A percentile compares a stretch with the other conserved stretches of the same genome.
phyloP scores from a whole-genome alignment of 2,888 invertebrate species.

The Cephus rjabovi region DNA sequence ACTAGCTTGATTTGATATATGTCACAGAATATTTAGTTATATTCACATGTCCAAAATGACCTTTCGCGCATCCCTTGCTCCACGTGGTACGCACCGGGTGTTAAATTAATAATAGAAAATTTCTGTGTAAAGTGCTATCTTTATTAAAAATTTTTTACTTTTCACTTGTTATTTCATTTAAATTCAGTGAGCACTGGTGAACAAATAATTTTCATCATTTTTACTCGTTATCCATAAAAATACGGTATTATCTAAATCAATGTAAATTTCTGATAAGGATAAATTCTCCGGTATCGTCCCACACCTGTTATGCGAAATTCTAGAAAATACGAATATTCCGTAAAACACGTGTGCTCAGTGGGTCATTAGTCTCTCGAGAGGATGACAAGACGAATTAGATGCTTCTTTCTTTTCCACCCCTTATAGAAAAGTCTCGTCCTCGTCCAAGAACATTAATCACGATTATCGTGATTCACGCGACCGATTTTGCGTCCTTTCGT shows the following conservation, averaged over 20 bases:
- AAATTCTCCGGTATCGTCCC: too few species aligned
- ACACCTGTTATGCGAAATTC: not conserved
- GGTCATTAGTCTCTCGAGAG: not conserved
- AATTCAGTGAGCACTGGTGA: not conserved
- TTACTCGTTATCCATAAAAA: not conserved
- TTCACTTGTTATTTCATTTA: not conserved
- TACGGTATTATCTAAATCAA: too few species aligned
- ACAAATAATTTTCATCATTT: not conserved
- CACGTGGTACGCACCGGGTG: not conserved
- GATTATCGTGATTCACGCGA: not conserved
- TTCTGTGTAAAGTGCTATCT: not conserved
- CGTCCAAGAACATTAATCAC: not conserved
- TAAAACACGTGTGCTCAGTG: not conserved
- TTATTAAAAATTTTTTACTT: not conserved
- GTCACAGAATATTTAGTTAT: too few species aligned
- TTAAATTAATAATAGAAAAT: not conserved
- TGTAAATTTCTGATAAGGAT: too few species aligned
- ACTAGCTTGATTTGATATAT: too few species aligned
- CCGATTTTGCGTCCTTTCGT: not conserved
- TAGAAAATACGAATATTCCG: not conserved
- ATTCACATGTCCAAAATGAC: too few species aligned
- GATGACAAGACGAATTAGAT: not conserved
- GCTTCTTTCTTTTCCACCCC: not conserved
- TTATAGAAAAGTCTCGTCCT: not conserved
- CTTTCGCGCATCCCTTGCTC: not conserved